Evolutionary conservation across 1,140 invertebrate genomes (phyloP), one percentile per base, ranked within the genome.

Genomic region (Magallana angulata): DNA sequence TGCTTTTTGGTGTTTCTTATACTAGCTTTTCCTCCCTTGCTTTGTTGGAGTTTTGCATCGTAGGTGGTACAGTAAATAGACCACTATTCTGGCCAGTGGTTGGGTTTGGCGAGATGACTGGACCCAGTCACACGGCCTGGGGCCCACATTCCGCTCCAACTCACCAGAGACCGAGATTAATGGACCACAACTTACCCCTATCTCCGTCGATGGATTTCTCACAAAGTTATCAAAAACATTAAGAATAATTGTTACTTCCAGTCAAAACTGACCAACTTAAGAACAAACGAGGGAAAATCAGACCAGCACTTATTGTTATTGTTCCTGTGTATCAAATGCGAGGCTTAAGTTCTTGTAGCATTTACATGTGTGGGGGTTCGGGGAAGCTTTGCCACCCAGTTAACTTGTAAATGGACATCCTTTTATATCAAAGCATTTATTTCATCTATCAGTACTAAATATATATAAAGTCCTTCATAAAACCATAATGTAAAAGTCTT

Each of bases 181-280:
- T 30, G 24, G 18, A 71, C 68, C 68, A 24, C 18, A 30, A 71
- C 18, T 11, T 71, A 24, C 3, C 68, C 60, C 14, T n/a, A 62
- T 71, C 24, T 71, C 68, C 7, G 11, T 71, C 68, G 24, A 71
- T 71, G 24, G 68, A 30, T 71, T 30, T 71, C 68, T 71, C 12
- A 71, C 68, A 71, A 71, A 71, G 68, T 71, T 71, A 71, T 71
- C 68, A 71, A 71, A 71, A 30, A 71, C 68, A 71, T 71, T 30
- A 30, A 24, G 68, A 30, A 30, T 71, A 71, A 71, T 71, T 71
- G 68, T 71, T 71, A 30, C 68, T 71, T 71, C 68, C 68, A 71
- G 68, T 30, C 68, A 71, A 24, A 11, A 71, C 24, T 71, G 18
- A 71, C 9, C 68, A 18, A 71, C 68, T 30, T 30, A 71, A 11